phyloP scores from a whole-genome alignment of 1,140 invertebrate species.

The Hesperophylax magnus region DNA sequence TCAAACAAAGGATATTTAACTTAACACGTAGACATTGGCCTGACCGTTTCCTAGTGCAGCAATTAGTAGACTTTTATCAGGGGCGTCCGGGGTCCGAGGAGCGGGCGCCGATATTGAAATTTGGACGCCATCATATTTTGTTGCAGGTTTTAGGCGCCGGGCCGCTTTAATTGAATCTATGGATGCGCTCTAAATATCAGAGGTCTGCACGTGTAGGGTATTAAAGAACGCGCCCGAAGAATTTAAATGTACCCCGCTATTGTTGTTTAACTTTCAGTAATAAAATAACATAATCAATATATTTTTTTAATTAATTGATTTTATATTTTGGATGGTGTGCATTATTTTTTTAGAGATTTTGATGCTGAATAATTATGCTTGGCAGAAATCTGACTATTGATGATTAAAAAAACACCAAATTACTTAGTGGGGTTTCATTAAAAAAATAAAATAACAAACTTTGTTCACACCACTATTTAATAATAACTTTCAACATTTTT shows the following conservation, averaged over 20 bases:
- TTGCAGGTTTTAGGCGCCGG: neutral
- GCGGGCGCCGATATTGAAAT: conserved; percentile 28
- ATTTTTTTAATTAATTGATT: no score
- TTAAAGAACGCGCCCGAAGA: neutral
- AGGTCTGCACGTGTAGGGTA: neutral
- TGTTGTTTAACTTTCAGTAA: no score
- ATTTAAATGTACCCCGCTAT: neutral
- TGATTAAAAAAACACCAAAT: no score
- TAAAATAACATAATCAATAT: no score
- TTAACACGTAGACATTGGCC: neutral
- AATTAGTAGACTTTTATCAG: conserved; percentile 5
- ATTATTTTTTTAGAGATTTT: no score
- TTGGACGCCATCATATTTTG: conserved; percentile 15
- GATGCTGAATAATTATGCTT: no score
- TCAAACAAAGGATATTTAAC: neutral
- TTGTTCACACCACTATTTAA: no score
- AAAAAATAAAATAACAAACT: no score
- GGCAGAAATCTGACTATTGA: no score
- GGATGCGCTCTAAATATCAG: neutral
- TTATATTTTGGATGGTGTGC: no score
- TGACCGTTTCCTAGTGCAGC: neutral
- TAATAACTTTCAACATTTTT: no score
- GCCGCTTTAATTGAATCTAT: neutral
- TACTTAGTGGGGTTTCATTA: no score
- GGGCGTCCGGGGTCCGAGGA: neutral